Conservation (phyloP, 2,113 vertebrate genomes). For the Dermatemys mawii region DNA sequence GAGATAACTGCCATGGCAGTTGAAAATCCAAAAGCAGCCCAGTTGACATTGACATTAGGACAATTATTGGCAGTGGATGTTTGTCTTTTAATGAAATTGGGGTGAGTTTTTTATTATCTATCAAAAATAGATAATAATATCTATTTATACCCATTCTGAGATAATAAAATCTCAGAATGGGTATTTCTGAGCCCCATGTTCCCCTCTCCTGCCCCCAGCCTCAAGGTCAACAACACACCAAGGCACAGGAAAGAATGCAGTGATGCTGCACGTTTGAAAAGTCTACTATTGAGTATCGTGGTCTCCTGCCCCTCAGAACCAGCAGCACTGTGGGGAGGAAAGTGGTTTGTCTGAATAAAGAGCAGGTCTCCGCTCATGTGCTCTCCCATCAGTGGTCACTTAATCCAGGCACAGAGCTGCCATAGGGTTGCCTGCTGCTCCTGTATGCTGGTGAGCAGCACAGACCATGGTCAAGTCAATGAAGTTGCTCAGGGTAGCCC, state of each 20-base stretch:
- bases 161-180: too few relatives aligned
- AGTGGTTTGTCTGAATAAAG: neutral
- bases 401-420: neutral
- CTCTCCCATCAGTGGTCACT: neutral
- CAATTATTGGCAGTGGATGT: neutral
- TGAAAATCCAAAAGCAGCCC: constrained; percentile 3
- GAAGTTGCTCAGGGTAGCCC: neutral
- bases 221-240: fast-evolving
- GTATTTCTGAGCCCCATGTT: neutral
- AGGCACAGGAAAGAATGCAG: neutral
- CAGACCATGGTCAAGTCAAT: neutral
- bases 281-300: neutral
- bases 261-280: neutral
- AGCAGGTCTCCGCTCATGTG: neutral
- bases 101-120: neutral
- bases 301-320: neutral
- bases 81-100: neutral
- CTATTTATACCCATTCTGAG: too few relatives aligned
- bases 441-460: neutral
- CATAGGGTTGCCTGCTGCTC: neutral
- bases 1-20: constrained; percentile 68
- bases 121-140: too few relatives aligned
- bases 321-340: neutral
- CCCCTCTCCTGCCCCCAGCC: neutral
- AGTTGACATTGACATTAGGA: neutral